Evolutionary conservation across 2,888 invertebrate species (phyloP).

Genomic region (Chrysopilus asiliformis): DNA sequence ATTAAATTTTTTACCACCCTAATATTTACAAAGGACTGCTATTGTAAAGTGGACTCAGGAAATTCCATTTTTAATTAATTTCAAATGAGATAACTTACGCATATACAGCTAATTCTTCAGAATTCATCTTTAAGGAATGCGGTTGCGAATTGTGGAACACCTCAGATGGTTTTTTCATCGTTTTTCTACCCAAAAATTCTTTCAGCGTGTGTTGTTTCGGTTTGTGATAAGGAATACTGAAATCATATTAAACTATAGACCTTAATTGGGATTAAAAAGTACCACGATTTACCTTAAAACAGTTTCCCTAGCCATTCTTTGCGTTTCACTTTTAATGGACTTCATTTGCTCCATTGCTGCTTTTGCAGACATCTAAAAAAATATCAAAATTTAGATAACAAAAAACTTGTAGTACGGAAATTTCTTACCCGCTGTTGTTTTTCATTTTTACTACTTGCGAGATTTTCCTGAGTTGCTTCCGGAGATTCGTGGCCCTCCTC

Average conservation of each 20-base stretch:
- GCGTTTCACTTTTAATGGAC: conserved; percentile 71
- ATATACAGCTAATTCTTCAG: conserved; percentile 48
- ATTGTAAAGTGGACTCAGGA: too few species aligned
- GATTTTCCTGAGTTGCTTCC: background rate
- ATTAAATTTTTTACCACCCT: too few species aligned
- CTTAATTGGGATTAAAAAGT: background rate
- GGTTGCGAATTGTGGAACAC: conserved; percentile 14
- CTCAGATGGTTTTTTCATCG: conserved; percentile 18
- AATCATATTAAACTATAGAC: background rate
- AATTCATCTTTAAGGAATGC: conserved; percentile 48
- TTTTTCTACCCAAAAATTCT: conserved; percentile 51
- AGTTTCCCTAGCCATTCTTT: conserved; percentile 66
- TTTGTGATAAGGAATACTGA: conserved; percentile 69
- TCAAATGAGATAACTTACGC: conserved; percentile 38
- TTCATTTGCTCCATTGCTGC: conserved; percentile 55
- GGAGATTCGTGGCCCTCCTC: conserved; percentile 1
- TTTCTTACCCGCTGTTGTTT: background rate
- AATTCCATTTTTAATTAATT: too few species aligned
- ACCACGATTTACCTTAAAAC: conserved; percentile 45
- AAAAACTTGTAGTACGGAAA: too few species aligned
- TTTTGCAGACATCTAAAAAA: conserved; percentile 47
- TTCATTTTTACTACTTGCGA: background rate
- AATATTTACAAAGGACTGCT: too few species aligned
- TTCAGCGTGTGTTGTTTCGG: conserved; percentile 66
- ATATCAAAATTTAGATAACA: conserved; percentile 5